phyloP scores from a whole-genome alignment of 2,797 vertebrate genomes.

The Malacoraja senta region DNA sequence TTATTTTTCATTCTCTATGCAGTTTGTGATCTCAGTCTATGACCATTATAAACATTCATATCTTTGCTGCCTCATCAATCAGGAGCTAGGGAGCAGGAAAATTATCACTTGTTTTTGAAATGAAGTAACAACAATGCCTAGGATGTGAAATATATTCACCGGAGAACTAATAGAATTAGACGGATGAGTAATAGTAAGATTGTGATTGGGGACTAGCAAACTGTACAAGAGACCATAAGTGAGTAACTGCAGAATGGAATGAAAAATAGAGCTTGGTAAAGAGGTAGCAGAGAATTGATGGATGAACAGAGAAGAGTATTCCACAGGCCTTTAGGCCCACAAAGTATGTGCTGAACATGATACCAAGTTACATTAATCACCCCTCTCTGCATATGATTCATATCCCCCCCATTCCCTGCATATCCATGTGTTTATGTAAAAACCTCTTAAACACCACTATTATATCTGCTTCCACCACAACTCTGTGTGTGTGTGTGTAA shows the following conservation, averaged over 20 bases:
- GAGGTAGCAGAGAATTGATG: not conserved
- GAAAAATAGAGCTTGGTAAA: too few species aligned
- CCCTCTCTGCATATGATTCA: too few species aligned
- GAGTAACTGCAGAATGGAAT: not conserved
- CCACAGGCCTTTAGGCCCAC: too few species aligned
- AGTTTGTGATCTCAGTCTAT: not conserved
- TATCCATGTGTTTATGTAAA: too few species aligned
- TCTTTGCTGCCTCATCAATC: not conserved
- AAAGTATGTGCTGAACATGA: too few species aligned
- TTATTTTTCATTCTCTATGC: not conserved
- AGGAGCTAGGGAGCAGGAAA: not conserved
- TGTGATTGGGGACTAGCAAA: not conserved
- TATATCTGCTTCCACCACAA: too few species aligned
- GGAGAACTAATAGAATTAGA: not conserved
- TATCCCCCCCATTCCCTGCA: too few species aligned
- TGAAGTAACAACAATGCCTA: not conserved
- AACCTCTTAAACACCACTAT: too few species aligned
- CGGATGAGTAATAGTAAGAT: not conserved
- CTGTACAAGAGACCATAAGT: not conserved
- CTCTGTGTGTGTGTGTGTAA: too few species aligned
- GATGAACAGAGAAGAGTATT: not conserved
- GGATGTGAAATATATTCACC: not conserved
- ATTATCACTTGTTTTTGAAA: not conserved
- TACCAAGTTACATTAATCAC: too few species aligned
- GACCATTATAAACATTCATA: slow-evolving; percentile 7